These are phyloP conservation scores for Meloe dianella DNA, from an alignment of 2,888 invertebrate species.

Conservation along the genomic window DNA sequence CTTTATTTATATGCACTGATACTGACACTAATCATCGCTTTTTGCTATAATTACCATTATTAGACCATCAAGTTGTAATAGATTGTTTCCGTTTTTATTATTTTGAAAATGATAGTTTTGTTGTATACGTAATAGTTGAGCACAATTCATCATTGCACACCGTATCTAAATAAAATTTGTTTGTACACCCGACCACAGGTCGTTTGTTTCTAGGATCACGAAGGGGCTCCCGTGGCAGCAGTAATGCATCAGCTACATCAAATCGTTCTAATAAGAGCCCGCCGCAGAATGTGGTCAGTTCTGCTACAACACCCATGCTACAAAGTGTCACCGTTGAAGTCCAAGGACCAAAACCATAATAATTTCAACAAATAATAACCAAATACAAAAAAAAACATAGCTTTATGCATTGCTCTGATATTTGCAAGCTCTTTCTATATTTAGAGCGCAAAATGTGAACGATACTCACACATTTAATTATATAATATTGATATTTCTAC, in stretches of 20 bases:
- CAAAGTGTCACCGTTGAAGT: slow-evolving; percentile 80
- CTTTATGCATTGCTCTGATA: slow-evolving; percentile 14
- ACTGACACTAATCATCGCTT: slow-evolving; percentile 21
- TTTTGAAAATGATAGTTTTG: slow-evolving; percentile 2
- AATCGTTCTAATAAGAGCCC: slow-evolving; percentile 70
- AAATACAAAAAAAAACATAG: slow-evolving; percentile 6
- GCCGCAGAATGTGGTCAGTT: slow-evolving; percentile 49
- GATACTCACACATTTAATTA: neutral
- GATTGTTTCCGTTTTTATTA: neutral
- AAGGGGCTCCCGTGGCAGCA: slow-evolving; percentile 77
- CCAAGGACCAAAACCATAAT: slow-evolving; percentile 66
- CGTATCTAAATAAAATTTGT: neutral
- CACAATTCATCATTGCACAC: slow-evolving; percentile 35
- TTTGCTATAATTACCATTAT: slow-evolving; percentile 14
- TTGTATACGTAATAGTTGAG: neutral
- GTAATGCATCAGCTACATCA: slow-evolving; percentile 78
- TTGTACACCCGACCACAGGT: slow-evolving; percentile 48
- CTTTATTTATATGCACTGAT: slow-evolving; percentile 11
- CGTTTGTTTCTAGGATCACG: slow-evolving; percentile 65
- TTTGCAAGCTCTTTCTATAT: slow-evolving; percentile 19
- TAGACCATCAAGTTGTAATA: neutral
- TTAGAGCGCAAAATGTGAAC: neutral
- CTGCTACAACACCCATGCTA: slow-evolving; percentile 60
- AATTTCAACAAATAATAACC: slow-evolving; percentile 35
- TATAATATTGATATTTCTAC: slow-evolving; percentile 29